phyloP scores from a whole-genome alignment of 2,113 vertebrate species.

The Alouatta palliata region DNA sequence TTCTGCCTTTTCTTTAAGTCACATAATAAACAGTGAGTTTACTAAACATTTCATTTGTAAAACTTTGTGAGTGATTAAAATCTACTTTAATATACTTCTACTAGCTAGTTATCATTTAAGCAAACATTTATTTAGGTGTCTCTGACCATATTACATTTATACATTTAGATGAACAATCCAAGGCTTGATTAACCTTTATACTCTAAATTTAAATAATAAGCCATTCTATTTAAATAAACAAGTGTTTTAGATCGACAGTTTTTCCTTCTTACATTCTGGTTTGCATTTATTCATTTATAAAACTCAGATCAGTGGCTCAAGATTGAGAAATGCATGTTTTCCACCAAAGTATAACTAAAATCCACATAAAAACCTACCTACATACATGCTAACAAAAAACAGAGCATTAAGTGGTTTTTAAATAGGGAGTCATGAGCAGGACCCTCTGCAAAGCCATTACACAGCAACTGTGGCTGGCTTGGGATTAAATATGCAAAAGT shows the following conservation, averaged over 20 bases:
- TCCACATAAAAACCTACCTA: background rate
- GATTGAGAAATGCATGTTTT: background rate
- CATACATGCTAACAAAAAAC: background rate
- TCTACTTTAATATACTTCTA: background rate
- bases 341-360: slow-evolving; percentile 17
- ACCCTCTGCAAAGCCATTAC: background rate
- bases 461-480: background rate
- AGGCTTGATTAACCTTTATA: background rate
- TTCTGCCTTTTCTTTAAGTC: slow-evolving; percentile 16
- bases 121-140: background rate
- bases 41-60: background rate
- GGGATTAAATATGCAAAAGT: background rate
- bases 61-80: slow-evolving; percentile 36
- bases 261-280: background rate
- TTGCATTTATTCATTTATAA: slow-evolving; percentile 36
- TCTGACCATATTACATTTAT: background rate
- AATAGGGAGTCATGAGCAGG: background rate
- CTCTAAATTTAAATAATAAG: background rate
- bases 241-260: background rate
- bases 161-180: slow-evolving; percentile 23
- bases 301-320: background rate
- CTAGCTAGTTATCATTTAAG: background rate
- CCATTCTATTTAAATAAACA: background rate
- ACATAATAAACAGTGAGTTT: background rate
- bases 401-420: background rate